These are phyloP conservation scores for Lucilia cuprina DNA, from an alignment of 1,140 invertebrate genomes.

Conservation along the genomic window DNA sequence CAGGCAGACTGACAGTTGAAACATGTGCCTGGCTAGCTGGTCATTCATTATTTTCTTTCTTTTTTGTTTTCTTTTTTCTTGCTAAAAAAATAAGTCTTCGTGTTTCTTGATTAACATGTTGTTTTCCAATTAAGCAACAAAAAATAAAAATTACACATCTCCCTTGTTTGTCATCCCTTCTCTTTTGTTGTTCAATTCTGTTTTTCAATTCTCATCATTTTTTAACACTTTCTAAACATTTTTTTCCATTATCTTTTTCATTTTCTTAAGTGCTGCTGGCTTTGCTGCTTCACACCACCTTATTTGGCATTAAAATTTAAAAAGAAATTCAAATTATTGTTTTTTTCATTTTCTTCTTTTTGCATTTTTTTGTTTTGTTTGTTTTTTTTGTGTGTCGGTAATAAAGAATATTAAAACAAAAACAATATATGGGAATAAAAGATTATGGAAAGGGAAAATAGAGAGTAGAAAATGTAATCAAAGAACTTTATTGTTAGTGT, in stretches of 20 bases:
- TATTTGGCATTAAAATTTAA: background rate
- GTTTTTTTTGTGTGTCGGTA: background rate
- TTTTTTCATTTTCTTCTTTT: background rate
- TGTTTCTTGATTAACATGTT: background rate
- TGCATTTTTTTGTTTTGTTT: background rate
- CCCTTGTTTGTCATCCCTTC: background rate
- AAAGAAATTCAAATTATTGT: background rate
- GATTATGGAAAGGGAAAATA: background rate
- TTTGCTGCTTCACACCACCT: no score
- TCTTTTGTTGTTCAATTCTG: background rate
- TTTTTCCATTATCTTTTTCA: background rate
- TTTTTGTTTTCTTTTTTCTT: no score
- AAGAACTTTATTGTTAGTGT: background rate
- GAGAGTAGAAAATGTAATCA: background rate
- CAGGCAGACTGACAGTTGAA: no score
- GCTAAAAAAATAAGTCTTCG: no score
- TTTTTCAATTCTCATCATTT: background rate
- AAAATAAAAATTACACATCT: background rate
- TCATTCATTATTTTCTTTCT: no score
- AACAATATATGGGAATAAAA: background rate
- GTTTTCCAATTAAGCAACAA: background rate
- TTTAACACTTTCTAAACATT: background rate
- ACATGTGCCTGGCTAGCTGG: no score
- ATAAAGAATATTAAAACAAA: constrained; percentile 13
- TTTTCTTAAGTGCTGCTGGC: background rate